These are phyloP conservation scores for Anser cygnoides DNA, from an alignment of 2,113 vertebrate species.

Conservation along the genomic window DNA sequence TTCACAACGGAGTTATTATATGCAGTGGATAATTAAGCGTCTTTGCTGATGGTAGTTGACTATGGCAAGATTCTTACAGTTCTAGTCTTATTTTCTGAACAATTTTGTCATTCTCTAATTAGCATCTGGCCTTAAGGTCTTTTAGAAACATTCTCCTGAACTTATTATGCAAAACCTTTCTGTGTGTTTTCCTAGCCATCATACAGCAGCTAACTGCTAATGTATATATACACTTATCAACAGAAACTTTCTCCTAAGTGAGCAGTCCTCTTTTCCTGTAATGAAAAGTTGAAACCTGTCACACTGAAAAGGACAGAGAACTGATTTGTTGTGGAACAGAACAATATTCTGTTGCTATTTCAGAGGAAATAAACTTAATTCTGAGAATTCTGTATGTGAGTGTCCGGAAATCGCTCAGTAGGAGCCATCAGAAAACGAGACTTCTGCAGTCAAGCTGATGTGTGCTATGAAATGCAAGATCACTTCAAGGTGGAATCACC, in stretches of 20 bases:
- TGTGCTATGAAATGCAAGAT: background rate
- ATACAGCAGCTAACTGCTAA: constrained; percentile 4
- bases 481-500: background rate
- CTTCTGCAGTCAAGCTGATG: background rate
- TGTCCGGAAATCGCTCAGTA: rapidly evolving
- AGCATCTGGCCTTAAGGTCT: constrained; percentile 39
- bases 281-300: background rate
- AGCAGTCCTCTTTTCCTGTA: background rate
- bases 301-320: background rate
- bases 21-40: constrained; percentile 57
- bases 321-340: background rate
- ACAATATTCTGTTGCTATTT: background rate
- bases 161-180: constrained; percentile 7
- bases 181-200: background rate
- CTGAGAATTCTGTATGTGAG: background rate
- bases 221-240: background rate
- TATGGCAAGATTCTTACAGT: constrained; percentile 6
- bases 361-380: background rate
- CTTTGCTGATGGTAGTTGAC: constrained; percentile 47
- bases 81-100: constrained; percentile 36
- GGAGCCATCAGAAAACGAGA: background rate
- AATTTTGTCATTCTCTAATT: constrained; percentile 42
- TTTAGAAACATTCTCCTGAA: constrained; percentile 24
- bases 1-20: constrained; percentile 55
- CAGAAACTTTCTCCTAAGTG: background rate